These are phyloP conservation scores for Tadarida brasiliensis DNA, from an alignment of 2,797 vertebrate species.

Conservation along the genomic window DNA sequence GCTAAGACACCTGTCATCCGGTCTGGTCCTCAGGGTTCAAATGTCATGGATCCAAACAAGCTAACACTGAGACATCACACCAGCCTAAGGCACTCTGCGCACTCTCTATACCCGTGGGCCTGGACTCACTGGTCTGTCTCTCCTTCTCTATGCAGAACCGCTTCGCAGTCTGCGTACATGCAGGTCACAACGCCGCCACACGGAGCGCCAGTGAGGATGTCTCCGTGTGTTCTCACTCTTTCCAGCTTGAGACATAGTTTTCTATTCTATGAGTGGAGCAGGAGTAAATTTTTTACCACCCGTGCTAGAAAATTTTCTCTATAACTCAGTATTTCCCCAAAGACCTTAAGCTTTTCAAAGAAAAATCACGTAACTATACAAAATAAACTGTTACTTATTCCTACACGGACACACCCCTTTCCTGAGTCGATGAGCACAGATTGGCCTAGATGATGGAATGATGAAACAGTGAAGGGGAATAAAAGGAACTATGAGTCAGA, in stretches of 20 bases:
- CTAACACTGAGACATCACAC: background rate
- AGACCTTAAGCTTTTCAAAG: slow-evolving; percentile 14
- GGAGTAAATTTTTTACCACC: background rate
- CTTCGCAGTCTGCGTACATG: background rate
- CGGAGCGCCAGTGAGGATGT: background rate
- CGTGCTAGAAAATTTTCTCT: background rate
- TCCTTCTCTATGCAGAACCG: background rate
- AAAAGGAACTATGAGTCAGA: background rate
- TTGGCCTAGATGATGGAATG: background rate
- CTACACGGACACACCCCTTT: background rate
- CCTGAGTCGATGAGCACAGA: background rate
- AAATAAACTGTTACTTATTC: background rate
- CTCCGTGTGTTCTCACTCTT: background rate
- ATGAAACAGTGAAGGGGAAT: background rate
- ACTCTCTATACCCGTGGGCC: background rate
- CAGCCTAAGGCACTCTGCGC: background rate
- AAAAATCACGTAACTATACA: background rate
- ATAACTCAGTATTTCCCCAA: background rate
- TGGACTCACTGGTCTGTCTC: background rate
- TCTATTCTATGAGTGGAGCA: background rate
- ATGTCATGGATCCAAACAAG: background rate
- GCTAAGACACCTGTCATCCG: background rate
- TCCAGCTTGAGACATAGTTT: background rate
- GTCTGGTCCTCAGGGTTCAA: background rate
- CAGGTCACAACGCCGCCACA: background rate